Percentiles rank a stretch among this genome's conserved stretches.
Evolutionary conservation across 37 sponge, comb jelly and placozoan species (phyloP).

Genomic region (Halisarca cf. caerulea): DNA sequence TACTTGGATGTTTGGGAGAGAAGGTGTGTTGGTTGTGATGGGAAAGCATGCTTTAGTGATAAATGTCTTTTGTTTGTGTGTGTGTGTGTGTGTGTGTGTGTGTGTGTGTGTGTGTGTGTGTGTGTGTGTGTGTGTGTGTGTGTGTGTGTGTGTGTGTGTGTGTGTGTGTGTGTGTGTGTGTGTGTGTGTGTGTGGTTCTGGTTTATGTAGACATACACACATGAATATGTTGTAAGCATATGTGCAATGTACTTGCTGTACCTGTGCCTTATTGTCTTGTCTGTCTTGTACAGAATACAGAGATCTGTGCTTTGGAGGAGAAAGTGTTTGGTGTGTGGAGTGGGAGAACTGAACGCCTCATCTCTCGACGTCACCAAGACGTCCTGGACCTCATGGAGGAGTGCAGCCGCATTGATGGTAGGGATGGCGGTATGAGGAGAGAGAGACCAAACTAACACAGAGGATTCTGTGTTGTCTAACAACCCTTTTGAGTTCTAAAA

Average conservation of each 20-base stretch:
- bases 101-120: too few relatives aligned
- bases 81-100: slow-evolving; percentile 17
- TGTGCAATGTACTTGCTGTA: neutral
- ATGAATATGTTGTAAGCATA: neutral
- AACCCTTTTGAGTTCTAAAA: neutral
- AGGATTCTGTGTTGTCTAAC: neutral
- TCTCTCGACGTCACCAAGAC: slow-evolving; percentile 70
- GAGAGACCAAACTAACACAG: too few relatives aligned
- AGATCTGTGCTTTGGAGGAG: slow-evolving; percentile 26
- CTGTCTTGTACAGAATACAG: neutral
- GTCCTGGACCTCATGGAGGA: slow-evolving; percentile 62
- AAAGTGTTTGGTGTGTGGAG: slow-evolving; percentile 18
- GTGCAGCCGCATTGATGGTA: slow-evolving; percentile 24
- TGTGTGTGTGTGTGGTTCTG: neutral
- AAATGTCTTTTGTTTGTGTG: slow-evolving; percentile 47
- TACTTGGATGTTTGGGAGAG: slow-evolving; percentile 7
- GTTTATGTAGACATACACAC: neutral
- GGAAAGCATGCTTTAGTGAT: slow-evolving; percentile 62
- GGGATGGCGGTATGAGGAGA: neutral
- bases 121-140: too few relatives aligned
- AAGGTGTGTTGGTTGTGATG: neutral
- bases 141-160: too few relatives aligned
- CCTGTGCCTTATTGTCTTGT: too few relatives aligned
- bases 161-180: neutral
- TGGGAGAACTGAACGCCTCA: slow-evolving; percentile 35